These are phyloP conservation scores for Trachurus trachurus DNA, from an alignment of 2,797 vertebrate species.

Conservation along the genomic window DNA sequence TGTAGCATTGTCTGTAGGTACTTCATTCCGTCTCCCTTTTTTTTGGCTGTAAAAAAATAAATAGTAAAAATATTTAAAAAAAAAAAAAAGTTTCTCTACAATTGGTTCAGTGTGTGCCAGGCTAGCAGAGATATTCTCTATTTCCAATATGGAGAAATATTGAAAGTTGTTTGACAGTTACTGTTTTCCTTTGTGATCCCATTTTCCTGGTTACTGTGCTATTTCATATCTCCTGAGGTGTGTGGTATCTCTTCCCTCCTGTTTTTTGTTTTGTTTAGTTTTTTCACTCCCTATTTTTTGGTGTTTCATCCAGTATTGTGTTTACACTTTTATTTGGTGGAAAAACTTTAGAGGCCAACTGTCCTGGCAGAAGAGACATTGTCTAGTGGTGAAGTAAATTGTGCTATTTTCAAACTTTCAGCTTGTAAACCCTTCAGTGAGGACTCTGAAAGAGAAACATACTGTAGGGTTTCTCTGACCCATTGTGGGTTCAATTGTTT, in stretches of 20 bases:
- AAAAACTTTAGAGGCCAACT: not conserved
- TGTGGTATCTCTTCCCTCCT: not conserved
- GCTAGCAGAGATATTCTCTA: not conserved
- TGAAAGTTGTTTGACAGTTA: not conserved
- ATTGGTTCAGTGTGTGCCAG: not conserved
- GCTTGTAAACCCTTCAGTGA: not conserved
- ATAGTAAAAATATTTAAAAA: no score
- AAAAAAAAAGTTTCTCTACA: not conserved
- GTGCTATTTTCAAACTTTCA: not conserved
- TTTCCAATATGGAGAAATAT: not conserved
- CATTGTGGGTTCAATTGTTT: not conserved
- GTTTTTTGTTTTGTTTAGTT: not conserved
- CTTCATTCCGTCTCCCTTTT: not conserved
- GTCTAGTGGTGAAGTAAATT: not conserved
- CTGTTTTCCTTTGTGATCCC: not conserved
- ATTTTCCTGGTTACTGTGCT: not conserved
- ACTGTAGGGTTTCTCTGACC: not conserved
- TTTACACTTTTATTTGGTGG: not conserved
- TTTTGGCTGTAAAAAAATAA: not conserved
- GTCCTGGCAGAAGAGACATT: not conserved
- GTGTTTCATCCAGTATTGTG: not conserved
- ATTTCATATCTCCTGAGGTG: not conserved
- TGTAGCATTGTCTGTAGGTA: not conserved
- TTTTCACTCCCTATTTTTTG: not conserved
- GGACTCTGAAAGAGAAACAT: not conserved